Evolutionary conservation across 2,888 invertebrate genomes (phyloP).

Genomic region (Cybosia mesomella): DNA sequence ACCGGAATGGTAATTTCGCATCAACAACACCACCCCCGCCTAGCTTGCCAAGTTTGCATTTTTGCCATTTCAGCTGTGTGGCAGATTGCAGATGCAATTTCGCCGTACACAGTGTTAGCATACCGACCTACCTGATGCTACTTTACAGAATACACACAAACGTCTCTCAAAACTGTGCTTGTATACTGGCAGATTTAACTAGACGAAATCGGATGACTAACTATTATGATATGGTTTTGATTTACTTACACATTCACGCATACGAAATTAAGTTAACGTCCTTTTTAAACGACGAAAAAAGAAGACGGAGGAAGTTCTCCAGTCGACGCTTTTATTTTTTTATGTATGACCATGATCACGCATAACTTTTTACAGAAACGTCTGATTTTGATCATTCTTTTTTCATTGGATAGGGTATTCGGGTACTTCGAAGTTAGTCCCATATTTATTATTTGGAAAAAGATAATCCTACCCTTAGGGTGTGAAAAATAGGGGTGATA

Average conservation of each 20-base stretch:
- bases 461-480: too few species aligned
- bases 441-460: too few species aligned
- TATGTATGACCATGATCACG: too few species aligned
- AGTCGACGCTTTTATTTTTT: too few species aligned
- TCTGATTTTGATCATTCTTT: too few species aligned
- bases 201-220: slow-evolving; percentile 22
- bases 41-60: slow-evolving; percentile 71
- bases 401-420: too few species aligned
- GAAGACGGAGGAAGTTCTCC: too few species aligned
- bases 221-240: slow-evolving; percentile 2
- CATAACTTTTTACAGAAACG: too few species aligned
- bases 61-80: slow-evolving; percentile 74
- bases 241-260: neutral
- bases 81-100: slow-evolving; percentile 68
- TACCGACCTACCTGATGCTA: slow-evolving; percentile 60
- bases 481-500: too few species aligned
- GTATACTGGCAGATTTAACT: slow-evolving; percentile 30
- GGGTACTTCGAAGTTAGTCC: too few species aligned
- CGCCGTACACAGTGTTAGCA: slow-evolving; percentile 46
- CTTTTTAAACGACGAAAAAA: too few species aligned
- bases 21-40: slow-evolving; percentile 74
- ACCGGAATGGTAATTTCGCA: slow-evolving; percentile 81
- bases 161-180: slow-evolving; percentile 43
- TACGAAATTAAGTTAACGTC: neutral
- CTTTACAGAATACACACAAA: slow-evolving; percentile 61